Conservation (phyloP, 2,888 invertebrate species). For the Acronicta leporina region DNA sequence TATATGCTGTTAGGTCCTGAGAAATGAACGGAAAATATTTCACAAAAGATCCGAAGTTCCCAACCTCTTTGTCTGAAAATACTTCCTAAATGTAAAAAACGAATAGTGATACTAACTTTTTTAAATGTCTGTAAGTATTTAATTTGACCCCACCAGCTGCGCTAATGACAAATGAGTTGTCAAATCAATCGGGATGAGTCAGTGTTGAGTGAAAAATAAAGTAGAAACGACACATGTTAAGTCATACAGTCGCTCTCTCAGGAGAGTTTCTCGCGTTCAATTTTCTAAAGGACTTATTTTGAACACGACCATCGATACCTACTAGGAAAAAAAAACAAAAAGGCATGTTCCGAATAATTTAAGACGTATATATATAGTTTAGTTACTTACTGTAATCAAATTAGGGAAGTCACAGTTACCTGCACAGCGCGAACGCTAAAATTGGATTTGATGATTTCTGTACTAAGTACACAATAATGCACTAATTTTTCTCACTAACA, state of each 20-base stretch:
- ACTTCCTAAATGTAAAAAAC: neutral
- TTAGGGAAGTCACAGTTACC: neutral
- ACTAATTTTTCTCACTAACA: too few relatives aligned
- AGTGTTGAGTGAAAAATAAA: constrained; percentile 40
- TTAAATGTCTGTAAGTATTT: constrained; percentile 3
- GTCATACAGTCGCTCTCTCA: constrained; percentile 22
- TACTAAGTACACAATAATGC: too few relatives aligned
- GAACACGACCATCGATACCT: constrained; percentile 7
- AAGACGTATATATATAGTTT: neutral
- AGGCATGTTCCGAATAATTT: neutral
- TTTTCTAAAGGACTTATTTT: constrained; percentile 16
- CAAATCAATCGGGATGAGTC: constrained; percentile 40
- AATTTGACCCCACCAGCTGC: constrained; percentile 25
- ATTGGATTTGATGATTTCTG: neutral
- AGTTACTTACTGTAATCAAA: too few relatives aligned
- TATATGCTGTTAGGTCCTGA: constrained; percentile 26
- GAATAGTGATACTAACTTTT: neutral
- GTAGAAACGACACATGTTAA: constrained; percentile 23
- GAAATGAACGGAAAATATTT: constrained; percentile 6
- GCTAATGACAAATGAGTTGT: constrained; percentile 44
- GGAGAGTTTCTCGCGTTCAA: constrained; percentile 12
- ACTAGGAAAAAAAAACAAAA: neutral
- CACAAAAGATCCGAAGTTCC: neutral
- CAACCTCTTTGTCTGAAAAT: neutral
- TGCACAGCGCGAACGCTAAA: neutral